Percentiles rank a stretch among this genome's conserved stretches.
phyloP scores from a whole-genome alignment of 2,888 invertebrate species.

The Nomada goodeniana region DNA sequence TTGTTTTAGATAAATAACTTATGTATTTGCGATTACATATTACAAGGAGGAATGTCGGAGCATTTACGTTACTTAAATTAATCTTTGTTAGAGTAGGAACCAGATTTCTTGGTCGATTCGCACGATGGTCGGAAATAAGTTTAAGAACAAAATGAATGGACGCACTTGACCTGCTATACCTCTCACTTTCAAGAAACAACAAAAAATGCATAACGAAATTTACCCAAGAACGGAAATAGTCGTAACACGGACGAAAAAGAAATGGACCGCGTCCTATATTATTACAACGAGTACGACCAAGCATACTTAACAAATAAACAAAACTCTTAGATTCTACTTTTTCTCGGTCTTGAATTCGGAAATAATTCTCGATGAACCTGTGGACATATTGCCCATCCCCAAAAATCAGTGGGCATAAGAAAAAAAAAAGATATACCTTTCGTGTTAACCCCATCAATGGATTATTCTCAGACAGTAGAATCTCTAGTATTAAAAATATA shows the following conservation, averaged over 20 bases:
- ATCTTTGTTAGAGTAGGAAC: constrained; percentile 39
- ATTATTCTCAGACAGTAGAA: constrained; percentile 14
- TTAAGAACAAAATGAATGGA: constrained; percentile 3
- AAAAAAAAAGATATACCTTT: neutral
- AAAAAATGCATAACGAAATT: neutral
- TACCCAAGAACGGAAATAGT: neutral
- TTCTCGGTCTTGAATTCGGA: neutral
- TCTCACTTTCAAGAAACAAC: neutral
- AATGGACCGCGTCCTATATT: neutral
- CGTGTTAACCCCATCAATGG: neutral
- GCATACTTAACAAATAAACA: neutral
- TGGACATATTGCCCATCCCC: neutral
- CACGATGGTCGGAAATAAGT: constrained; percentile 10
- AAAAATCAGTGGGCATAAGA: neutral
- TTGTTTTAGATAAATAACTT: constrained; percentile 49
- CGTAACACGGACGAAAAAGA: neutral
- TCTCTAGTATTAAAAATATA: constrained; percentile 34
- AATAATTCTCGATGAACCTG: neutral
- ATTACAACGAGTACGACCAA: constrained; percentile 13
- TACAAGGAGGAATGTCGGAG: constrained; percentile 49
- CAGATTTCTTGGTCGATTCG: constrained; percentile 29
- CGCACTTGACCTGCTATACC: neutral
- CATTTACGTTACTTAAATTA: constrained; percentile 36
- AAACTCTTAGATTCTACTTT: constrained; percentile 18
- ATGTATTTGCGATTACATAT: constrained; percentile 49